These are phyloP conservation scores for Orchestes rusci DNA, from an alignment of 2,888 invertebrate species.

Conservation along the genomic window DNA sequence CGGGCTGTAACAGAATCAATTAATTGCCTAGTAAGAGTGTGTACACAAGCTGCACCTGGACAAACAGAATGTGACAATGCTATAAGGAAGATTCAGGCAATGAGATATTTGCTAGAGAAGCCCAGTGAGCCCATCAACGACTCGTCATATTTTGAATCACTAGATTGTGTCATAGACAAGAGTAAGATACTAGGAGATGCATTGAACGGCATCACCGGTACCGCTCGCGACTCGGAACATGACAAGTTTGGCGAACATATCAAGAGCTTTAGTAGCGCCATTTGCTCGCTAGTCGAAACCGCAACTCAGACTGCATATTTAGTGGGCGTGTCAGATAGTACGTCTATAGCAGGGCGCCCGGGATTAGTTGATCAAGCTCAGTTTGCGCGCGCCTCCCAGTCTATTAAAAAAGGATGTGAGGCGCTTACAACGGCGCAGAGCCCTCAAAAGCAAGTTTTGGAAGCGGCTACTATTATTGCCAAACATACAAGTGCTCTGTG, in stretches of 20 bases:
- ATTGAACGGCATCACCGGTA: conserved; percentile 91
- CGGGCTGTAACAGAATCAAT: conserved; percentile 87
- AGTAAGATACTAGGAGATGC: conserved; percentile 77
- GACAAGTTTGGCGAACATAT: conserved; percentile 81
- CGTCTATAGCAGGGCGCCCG: conserved; percentile 79
- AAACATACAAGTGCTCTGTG: conserved; percentile 94
- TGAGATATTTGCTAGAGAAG: conserved; percentile 73
- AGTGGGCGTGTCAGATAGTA: conserved; percentile 87
- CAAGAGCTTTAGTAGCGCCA: conserved; percentile 74
- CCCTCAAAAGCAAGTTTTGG: conserved; percentile 76
- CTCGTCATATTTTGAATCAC: conserved; percentile 86
- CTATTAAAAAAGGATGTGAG: conserved; percentile 84
- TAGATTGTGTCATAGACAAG: conserved; percentile 84
- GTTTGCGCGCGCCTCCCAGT: conserved; percentile 80
- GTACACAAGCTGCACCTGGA: conserved; percentile 82
- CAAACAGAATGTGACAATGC: conserved; percentile 97
- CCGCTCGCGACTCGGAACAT: conserved; percentile 81
- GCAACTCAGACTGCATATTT: conserved; percentile 93
- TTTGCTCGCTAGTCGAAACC: conserved; percentile 87
- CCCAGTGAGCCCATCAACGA: conserved; percentile 85
- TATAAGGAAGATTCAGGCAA: conserved; percentile 81
- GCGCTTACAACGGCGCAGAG: conserved; percentile 64
- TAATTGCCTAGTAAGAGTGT: conserved; percentile 80
- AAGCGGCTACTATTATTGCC: conserved; percentile 89
- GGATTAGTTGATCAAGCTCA: conserved; percentile 86